These are phyloP conservation scores for Nanorana parkeri DNA, from an alignment of 2,113 vertebrate species.

Conservation along the genomic window DNA sequence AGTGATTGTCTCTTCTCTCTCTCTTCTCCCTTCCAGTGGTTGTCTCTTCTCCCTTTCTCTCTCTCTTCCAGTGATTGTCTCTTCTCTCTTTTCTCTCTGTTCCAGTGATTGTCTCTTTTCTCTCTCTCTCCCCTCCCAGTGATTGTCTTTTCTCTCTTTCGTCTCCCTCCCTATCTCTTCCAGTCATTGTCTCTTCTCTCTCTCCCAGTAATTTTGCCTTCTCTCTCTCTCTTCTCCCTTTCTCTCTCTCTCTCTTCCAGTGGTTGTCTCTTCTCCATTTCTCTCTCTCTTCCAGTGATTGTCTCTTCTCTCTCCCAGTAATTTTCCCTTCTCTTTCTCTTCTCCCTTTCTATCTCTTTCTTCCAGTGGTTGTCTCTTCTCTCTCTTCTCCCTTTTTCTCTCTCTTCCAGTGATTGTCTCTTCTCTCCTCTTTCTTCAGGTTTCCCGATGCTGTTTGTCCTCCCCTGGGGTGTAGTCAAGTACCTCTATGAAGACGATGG, in stretches of 20 bases:
- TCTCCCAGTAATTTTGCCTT: no score
- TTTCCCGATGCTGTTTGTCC: constrained; percentile 84
- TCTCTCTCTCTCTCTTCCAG: constrained; percentile 70
- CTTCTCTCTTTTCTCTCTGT: constrained; percentile 59
- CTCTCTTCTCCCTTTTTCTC: neutral
- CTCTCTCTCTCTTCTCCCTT: constrained; percentile 64
- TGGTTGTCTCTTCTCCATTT: neutral
- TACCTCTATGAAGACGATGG: constrained; percentile 86
- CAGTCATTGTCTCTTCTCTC: constrained; percentile 50
- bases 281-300: neutral
- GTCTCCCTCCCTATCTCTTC: neutral
- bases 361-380: neutral
- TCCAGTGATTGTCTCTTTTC: constrained; percentile 63
- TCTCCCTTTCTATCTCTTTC: constrained; percentile 58
- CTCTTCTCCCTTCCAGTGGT: constrained; percentile 60
- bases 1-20: no score
- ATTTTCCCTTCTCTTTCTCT: constrained; percentile 56
- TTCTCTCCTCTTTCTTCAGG: constrained; percentile 68
- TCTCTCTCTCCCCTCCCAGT: constrained; percentile 53
- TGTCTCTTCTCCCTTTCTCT: neutral
- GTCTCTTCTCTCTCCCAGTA: no score
- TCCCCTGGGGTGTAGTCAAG: constrained; percentile 84
- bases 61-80: constrained; percentile 38
- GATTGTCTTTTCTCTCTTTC: no score
- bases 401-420: constrained; percentile 40